These are phyloP conservation scores for Salvator merianae DNA, from an alignment of 2,113 vertebrate species.

Conservation along the genomic window DNA sequence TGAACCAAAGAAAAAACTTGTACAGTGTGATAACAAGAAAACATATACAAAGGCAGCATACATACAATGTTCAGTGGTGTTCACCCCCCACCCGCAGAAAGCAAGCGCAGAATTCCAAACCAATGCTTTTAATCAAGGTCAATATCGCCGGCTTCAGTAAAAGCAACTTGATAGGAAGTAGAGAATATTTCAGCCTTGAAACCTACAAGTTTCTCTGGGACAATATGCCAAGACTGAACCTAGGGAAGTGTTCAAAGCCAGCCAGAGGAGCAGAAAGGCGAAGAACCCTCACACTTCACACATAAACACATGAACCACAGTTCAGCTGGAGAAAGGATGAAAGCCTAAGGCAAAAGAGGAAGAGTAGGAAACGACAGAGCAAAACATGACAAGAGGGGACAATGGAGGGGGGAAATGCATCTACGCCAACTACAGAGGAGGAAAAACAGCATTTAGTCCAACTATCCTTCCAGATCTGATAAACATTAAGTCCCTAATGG, in stretches of 20 bases:
- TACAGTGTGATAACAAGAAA: not conserved
- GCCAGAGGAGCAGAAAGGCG: not conserved
- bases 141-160: not conserved
- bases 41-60: no score
- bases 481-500: not conserved
- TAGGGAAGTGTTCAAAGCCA: not conserved
- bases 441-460: not conserved
- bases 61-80: no score
- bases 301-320: not conserved
- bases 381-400: no score
- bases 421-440: no score
- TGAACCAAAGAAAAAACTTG: no score
- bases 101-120: not conserved
- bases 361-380: no score
- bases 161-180: not conserved
- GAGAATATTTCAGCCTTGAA: not conserved
- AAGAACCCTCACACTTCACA: not conserved
- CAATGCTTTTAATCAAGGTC: not conserved
- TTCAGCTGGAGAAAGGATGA: not conserved
- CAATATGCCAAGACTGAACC: not conserved
- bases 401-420: not conserved
- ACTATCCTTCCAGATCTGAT: not conserved
- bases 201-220: not conserved
- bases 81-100: no score
- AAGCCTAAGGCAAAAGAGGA: not conserved